Base-by-base conservation (phyloP, 1,140 invertebrate species). In the Dendroctonus valens region DNA sequence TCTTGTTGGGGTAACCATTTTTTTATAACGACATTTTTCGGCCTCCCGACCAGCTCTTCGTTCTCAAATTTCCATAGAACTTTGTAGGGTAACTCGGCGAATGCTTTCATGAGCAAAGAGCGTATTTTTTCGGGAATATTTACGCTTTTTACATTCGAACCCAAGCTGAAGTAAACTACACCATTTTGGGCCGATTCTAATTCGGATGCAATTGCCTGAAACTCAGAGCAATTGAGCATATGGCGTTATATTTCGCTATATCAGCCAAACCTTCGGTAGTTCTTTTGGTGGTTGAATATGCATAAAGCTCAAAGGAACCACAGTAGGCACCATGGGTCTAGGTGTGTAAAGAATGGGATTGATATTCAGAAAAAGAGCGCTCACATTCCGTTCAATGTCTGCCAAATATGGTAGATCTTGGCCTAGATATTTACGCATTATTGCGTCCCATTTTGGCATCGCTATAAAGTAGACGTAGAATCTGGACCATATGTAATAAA, bases 1-100 rank as follows among this genome's bases (percentile, higher is more conserved):
- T 89, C 88, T 63, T 85, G 85, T 72, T 91, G 89, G 0, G 88
- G 89, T 5, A 89, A 72, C 89, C 89, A 91, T 60, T 84, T 83
- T 26, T 78, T 80, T 2, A 87, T 75, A 63, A 84, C 79, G 0
- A 91, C 79, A 79, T 91, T 91, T 0, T 78, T 71, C 0, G 85
- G 79, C 65, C 84, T 82, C 38, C 79, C 77, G 0, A 83, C 78
- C 39, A 89, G 76, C 40, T 78, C 72, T 69, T 87, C 77, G 6
- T 69, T 70, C 60, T 83, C 81, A 71, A 76, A 83, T 74, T 83
- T 84, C 81, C 80, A 84, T 55, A 84, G 60, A 54, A 82, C 73
- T 66, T 75, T 77, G 44, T 80, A 81, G 9, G 79, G 79, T 9
- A 84, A 52, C 64, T 78, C 70, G n/a, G 78, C 60, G 41, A 86